Percentiles rank a stretch among this genome's conserved stretches.
These are phyloP conservation scores for Globia sparganii DNA, from an alignment of 2,888 invertebrate species.

Conservation along the genomic window DNA sequence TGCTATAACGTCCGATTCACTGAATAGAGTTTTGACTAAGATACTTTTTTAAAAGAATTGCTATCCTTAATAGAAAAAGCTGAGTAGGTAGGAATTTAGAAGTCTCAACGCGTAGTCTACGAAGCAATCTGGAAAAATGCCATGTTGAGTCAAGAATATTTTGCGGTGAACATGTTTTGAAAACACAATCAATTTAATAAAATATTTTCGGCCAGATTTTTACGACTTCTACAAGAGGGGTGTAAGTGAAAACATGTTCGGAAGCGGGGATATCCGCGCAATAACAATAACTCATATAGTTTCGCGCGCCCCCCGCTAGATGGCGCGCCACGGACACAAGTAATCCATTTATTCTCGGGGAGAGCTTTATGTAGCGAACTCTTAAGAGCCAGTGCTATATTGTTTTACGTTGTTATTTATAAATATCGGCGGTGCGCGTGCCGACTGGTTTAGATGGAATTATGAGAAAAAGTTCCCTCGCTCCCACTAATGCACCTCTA, in stretches of 20 bases:
- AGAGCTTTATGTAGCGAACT: slow-evolving; percentile 88
- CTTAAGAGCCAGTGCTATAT: slow-evolving; percentile 85
- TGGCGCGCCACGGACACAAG: slow-evolving; percentile 88
- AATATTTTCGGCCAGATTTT: slow-evolving; percentile 85
- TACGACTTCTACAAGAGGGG: slow-evolving; percentile 87
- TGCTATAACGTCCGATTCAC: slow-evolving; percentile 28
- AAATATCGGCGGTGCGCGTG: slow-evolving; percentile 83
- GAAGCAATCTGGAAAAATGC: slow-evolving; percentile 56
- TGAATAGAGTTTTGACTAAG: slow-evolving; percentile 27
- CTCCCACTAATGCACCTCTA: slow-evolving; percentile 46
- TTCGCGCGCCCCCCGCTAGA: slow-evolving; percentile 87
- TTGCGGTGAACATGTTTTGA: slow-evolving; percentile 73
- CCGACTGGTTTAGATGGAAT: slow-evolving; percentile 73
- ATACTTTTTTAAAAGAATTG: slow-evolving; percentile 28
- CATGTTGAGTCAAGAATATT: slow-evolving; percentile 57
- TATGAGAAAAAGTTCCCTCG: slow-evolving; percentile 67
- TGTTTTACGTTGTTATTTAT: slow-evolving; percentile 89
- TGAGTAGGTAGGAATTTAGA: slow-evolving; percentile 50
- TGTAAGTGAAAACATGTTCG: slow-evolving; percentile 89
- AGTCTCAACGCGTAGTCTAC: slow-evolving; percentile 50
- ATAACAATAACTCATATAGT: slow-evolving; percentile 89
- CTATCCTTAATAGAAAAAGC: slow-evolving; percentile 33
- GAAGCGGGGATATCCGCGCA: slow-evolving; percentile 87
- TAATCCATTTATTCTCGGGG: slow-evolving; percentile 91
- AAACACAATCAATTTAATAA: slow-evolving; percentile 84